These are phyloP conservation scores for Spodoptera littoralis DNA, from an alignment of 2,888 invertebrate species.

Conservation along the genomic window DNA sequence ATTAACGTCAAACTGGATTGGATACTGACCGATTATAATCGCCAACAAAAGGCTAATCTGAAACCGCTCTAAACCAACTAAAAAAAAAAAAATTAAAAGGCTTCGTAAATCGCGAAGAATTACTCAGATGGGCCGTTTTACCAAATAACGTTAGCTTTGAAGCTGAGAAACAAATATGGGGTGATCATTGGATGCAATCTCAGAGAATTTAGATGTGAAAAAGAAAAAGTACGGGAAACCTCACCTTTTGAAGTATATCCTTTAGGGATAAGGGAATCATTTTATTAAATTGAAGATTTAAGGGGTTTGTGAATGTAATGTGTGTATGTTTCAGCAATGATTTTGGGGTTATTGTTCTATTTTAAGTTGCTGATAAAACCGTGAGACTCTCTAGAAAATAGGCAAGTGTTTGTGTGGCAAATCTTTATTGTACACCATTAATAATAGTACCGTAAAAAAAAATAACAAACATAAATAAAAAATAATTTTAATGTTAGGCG, in stretches of 20 bases:
- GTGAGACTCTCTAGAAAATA: too few species aligned
- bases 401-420: too few species aligned
- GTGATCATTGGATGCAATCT: conserved; percentile 52
- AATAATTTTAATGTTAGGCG: too few species aligned
- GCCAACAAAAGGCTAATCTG: neutral
- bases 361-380: too few species aligned
- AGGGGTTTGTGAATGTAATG: neutral
- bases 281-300: conserved; percentile 20
- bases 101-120: conserved; percentile 46
- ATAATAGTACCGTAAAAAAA: too few species aligned
- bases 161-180: conserved; percentile 52
- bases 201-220: conserved; percentile 31
- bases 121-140: conserved; percentile 44
- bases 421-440: too few species aligned
- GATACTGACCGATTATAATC: too few species aligned
- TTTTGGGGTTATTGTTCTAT: conserved; percentile 2
- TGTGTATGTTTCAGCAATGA: neutral
- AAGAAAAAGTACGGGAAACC: conserved; percentile 26
- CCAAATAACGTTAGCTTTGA: conserved; percentile 42
- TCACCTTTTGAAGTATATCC: conserved; percentile 35
- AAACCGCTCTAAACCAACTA: conserved; percentile 28
- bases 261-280: conserved; percentile 26
- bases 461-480: too few species aligned
- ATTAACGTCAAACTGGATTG: too few species aligned
- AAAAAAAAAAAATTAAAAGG: conserved; percentile 32